Base-by-base conservation (phyloP, 2,113 vertebrate species). In the Excalfactoria chinensis region DNA sequence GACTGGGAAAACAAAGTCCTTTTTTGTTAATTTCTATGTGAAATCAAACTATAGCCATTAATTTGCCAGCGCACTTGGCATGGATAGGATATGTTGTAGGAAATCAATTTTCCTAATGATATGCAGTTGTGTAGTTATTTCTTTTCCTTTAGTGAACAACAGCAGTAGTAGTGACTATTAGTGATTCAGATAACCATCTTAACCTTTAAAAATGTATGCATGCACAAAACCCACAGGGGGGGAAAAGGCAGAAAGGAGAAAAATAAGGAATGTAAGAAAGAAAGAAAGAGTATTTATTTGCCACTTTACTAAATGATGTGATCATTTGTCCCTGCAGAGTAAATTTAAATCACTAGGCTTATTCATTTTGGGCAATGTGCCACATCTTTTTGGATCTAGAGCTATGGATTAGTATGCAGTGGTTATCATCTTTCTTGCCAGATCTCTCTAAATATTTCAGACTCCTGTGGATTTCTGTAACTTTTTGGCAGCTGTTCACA, bases 391-490 rank as follows among this genome's bases (percentile, higher is more conserved):
- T 44, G 8, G 1, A 68, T 71, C 6, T 26, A 72, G 53, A 84
- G 10, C 49, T 82, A n/a, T 85, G 62, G 7, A 8, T 75, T 64
- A 86, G 46, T 9, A 23, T 55, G 3, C 41, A 66, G 53, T 59
- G 34, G 63, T 88, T 77, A 56, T 89, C 90, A 13, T 87, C 48
- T 75, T 78, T 30, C 16, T 72, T 91, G 63, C 62, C 73, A 92
- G 67, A 46, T 72, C 8, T 88, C 60, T 78, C 43, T 75, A 79
- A 93, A 92, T 95, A 82, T 89, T 92, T 93, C 84, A 13, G 18
- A 66, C 44, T 84, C 58, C 25, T 9, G 49, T 0, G 1, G 23
- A 62, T 95, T 87, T 78, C 32, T 78, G 58, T 69, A 30, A 13
- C 64, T 87, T 73, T 75, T 93, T 87, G 58, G 49, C 82, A 93